phyloP scores from a whole-genome alignment of 1,140 invertebrate species.

The Cheumatopsyche charites region DNA sequence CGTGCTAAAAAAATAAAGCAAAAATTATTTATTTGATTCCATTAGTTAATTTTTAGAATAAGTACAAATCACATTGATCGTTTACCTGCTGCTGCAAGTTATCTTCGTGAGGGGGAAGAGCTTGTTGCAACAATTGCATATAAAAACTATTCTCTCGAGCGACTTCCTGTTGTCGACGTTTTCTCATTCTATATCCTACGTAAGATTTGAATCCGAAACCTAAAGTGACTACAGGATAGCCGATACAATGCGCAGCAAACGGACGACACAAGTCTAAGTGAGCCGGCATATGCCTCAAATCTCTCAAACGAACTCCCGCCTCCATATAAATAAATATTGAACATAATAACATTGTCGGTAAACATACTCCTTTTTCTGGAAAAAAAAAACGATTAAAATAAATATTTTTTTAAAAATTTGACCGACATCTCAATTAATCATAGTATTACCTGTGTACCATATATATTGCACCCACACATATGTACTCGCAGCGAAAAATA shows the following conservation, averaged over 20 bases:
- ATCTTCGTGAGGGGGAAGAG: constrained; percentile 68
- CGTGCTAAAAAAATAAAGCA: constrained; percentile 34
- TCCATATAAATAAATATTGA: constrained; percentile 95
- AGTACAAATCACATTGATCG: too few species aligned
- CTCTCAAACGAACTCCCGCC: constrained; percentile 85
- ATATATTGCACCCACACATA: constrained; percentile 99
- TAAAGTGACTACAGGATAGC: constrained; percentile 96
- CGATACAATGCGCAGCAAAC: constrained; percentile 98
- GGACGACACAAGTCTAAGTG: constrained; percentile 95
- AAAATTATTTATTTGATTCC: background rate
- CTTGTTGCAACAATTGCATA: constrained; percentile 89
- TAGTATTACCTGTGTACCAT: constrained; percentile 89
- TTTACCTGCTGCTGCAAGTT: constrained; percentile 66
- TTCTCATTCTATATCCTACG: constrained; percentile 88
- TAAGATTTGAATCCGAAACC: constrained; percentile 97
- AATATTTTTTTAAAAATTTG: background rate
- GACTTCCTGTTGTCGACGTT: constrained; percentile 91
- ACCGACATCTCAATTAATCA: background rate
- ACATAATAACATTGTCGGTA: constrained; percentile 94
- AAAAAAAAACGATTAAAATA: constrained; percentile 50
- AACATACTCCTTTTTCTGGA: constrained; percentile 89
- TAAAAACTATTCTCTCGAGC: constrained; percentile 96
- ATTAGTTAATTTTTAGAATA: background rate
- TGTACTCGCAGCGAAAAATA: constrained; percentile 97
- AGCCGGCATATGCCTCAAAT: constrained; percentile 85